Conservation (phyloP, 2,113 vertebrate species). For the Lethenteron camtschaticum region DNA sequence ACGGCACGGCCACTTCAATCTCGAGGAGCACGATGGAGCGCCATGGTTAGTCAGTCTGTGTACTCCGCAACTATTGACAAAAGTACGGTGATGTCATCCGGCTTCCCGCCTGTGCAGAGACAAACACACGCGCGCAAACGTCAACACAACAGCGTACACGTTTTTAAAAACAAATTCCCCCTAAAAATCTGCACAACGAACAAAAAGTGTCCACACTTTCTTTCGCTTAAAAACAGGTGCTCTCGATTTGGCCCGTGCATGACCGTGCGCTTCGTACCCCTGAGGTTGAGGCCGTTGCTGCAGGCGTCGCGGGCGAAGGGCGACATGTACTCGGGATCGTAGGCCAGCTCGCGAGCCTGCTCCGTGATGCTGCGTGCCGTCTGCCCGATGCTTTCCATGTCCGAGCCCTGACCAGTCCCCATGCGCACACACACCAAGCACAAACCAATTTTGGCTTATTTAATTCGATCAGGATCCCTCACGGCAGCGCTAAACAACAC, state of each 20-base stretch:
- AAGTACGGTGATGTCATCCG: slow-evolving; percentile 96
- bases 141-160: no score
- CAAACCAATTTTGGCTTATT: no score
- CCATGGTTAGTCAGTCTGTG: background rate
- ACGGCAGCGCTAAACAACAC: no score
- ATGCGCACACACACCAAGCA: no score
- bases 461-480: no score
- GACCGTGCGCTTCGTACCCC: slow-evolving; percentile 40
- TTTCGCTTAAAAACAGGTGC: no score
- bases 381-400: slow-evolving; percentile 47
- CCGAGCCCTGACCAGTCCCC: no score
- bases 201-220: no score
- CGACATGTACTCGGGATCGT: slow-evolving; percentile 97
- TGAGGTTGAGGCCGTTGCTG: slow-evolving; percentile 88
- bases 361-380: slow-evolving; percentile 86
- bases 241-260: no score
- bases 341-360: slow-evolving; percentile 83
- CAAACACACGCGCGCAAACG: background rate
- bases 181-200: no score
- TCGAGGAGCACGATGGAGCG: background rate
- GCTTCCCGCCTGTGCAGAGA: slow-evolving; percentile 57
- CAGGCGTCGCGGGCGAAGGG: slow-evolving; percentile 97
- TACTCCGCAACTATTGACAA: slow-evolving; percentile 26
- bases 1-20: no score
- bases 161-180: no score